Evolutionary conservation across 2,113 vertebrate genomes (phyloP).

Genomic region (Semnornis frantzii): DNA sequence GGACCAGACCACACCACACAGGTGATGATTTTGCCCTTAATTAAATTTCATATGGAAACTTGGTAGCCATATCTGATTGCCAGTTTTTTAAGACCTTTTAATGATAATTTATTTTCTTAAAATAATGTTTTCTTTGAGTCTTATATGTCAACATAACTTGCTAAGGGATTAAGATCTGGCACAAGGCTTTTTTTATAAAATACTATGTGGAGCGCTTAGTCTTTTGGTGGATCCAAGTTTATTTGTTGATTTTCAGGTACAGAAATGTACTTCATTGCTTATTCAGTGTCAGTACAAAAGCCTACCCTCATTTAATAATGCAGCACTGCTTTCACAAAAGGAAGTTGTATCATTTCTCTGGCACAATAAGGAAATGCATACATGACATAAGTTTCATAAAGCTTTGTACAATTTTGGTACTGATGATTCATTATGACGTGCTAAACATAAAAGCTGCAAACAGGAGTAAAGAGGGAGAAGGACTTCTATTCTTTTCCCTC

Average conservation of each 20-base stretch:
- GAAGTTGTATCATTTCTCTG: background rate
- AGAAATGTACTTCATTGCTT: background rate
- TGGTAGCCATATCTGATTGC: background rate
- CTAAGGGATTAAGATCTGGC: background rate
- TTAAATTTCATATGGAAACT: background rate
- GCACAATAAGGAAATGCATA: constrained; percentile 7
- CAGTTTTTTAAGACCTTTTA: background rate
- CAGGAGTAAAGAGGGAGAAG: background rate
- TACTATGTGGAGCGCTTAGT: background rate
- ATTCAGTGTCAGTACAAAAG: background rate
- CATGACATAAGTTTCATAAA: background rate
- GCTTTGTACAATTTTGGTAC: background rate
- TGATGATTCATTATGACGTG: background rate
- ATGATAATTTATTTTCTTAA: background rate
- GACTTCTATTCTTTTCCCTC: background rate
- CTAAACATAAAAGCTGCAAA: background rate
- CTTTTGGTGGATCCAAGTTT: background rate
- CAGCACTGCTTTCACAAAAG: background rate
- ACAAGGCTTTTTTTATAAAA: background rate
- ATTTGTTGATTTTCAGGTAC: constrained; percentile 34
- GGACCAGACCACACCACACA: fast-evolving
- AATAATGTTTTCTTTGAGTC: background rate
- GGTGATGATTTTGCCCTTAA: background rate
- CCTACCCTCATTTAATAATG: background rate
- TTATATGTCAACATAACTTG: background rate